phyloP scores from a whole-genome alignment of 2,113 vertebrate genomes.

The Nyctereutes procyonoides region DNA sequence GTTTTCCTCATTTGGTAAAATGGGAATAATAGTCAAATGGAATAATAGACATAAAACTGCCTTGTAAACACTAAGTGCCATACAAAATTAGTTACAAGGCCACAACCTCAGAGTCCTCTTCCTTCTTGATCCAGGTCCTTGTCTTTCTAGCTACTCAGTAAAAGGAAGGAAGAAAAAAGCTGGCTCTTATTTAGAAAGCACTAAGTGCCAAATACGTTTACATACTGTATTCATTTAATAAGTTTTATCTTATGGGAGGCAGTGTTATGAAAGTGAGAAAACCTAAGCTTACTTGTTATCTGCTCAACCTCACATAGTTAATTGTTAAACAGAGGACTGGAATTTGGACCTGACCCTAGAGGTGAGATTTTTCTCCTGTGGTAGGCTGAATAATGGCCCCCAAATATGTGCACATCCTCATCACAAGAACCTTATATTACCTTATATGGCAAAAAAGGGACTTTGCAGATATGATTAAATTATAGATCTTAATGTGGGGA shows the following conservation, averaged over 20 bases:
- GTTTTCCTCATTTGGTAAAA: slow-evolving; percentile 44
- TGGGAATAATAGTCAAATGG: background rate
- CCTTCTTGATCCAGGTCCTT: background rate
- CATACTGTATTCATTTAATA: background rate
- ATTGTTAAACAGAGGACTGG: background rate
- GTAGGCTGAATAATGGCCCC: background rate
- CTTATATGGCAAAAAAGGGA: background rate
- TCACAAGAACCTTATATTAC: background rate
- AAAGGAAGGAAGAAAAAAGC: background rate
- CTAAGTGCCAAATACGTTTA: background rate
- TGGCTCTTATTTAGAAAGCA: background rate
- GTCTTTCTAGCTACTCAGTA: background rate
- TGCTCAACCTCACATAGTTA: background rate
- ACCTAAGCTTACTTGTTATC: background rate
- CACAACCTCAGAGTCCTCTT: background rate
- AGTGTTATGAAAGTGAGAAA: background rate
- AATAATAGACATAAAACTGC: background rate
- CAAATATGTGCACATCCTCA: background rate
- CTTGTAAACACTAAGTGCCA: background rate
- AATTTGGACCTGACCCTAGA: background rate
- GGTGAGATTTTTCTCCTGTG: background rate
- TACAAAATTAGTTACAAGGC: background rate
- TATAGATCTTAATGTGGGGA: background rate
- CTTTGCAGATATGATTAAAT: background rate
- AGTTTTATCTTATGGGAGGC: background rate